Percentiles rank a stretch among this genome's conserved stretches.
These are phyloP conservation scores for Pseudorectes ferrugineus DNA, from an alignment of 2,113 vertebrate genomes.

Conservation along the genomic window DNA sequence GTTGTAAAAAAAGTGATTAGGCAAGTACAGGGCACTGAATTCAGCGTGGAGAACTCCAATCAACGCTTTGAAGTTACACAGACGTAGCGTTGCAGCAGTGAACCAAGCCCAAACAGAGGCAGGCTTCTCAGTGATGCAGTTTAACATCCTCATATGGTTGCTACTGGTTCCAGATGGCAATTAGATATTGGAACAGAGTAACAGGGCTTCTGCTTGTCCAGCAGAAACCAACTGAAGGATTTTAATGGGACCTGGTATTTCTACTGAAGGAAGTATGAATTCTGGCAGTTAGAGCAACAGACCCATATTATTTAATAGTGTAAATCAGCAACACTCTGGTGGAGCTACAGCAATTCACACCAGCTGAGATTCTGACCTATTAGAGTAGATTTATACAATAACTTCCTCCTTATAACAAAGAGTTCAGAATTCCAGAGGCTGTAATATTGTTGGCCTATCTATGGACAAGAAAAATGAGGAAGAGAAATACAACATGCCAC, in stretches of 20 bases:
- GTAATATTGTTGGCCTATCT: not conserved
- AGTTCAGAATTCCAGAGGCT: not conserved
- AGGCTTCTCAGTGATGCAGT: not conserved
- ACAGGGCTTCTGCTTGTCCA: constrained; percentile 7
- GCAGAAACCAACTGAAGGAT: constrained; percentile 8
- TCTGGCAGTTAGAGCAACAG: not conserved
- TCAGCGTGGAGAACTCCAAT: not conserved
- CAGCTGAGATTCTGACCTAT: not conserved
- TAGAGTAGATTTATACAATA: not conserved
- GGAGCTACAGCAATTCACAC: not conserved
- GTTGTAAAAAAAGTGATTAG: not conserved
- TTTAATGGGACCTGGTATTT: constrained; percentile 40
- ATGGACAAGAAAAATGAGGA: not conserved
- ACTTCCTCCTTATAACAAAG: not conserved
- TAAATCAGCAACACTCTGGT: not conserved
- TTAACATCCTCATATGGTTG: not conserved
- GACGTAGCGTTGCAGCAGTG: not conserved
- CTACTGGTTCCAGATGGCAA: constrained; percentile 53
- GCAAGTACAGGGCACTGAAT: not conserved
- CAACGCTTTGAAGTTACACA: constrained; percentile 1
- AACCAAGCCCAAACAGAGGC: not conserved
- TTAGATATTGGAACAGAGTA: constrained; percentile 11
- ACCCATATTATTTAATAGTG: not conserved
- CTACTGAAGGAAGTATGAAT: not conserved
- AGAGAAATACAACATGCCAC: not conserved